Evolutionary conservation across 2,113 vertebrate genomes (phyloP).

Genomic region (Parus major): DNA sequence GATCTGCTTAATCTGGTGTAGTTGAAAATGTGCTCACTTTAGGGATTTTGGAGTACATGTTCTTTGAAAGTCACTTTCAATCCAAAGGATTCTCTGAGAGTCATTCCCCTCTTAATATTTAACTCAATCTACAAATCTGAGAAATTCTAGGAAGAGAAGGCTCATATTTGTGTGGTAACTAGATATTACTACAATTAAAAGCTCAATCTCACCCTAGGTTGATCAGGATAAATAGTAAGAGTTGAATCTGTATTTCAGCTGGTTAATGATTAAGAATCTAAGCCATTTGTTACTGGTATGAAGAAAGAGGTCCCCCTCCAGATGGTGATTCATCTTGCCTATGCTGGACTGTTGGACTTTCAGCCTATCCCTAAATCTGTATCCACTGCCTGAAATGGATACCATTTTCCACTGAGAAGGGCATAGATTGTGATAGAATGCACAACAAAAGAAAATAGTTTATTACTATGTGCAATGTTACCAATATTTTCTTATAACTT

Average conservation of each 20-base stretch:
- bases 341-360: background rate
- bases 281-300: background rate
- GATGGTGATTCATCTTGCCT: background rate
- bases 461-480: background rate
- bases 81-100: background rate
- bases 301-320: background rate
- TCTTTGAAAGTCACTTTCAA: background rate
- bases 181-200: background rate
- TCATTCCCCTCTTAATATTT: background rate
- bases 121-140: background rate
- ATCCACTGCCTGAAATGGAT: background rate
- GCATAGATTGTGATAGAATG: background rate
- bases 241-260: background rate
- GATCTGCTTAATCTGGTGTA: background rate
- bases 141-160: background rate
- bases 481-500: background rate
- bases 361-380: background rate
- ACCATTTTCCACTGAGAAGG: background rate
- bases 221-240: background rate
- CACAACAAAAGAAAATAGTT: background rate
- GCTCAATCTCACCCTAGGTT: background rate
- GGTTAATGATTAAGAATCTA: background rate
- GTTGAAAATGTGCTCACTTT: background rate
- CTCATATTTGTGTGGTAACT: background rate
- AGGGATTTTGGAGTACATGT: background rate